These are phyloP conservation scores for Psittacula derbiana DNA, from an alignment of 2,797 vertebrate species.

Conservation along the genomic window DNA sequence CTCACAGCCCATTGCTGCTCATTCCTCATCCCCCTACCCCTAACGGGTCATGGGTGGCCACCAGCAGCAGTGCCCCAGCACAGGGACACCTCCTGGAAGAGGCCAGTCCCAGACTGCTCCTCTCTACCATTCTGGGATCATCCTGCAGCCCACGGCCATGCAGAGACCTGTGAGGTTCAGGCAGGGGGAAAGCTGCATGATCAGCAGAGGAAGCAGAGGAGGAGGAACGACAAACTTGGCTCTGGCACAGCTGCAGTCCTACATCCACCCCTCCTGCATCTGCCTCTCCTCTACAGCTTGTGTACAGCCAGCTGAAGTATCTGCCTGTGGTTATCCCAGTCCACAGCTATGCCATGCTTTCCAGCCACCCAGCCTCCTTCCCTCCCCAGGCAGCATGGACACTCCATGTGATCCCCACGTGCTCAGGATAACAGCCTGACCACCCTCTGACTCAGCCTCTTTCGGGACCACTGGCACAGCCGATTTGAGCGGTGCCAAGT, in stretches of 20 bases:
- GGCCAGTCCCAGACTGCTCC: not conserved
- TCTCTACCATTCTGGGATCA: not conserved
- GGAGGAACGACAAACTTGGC: not conserved
- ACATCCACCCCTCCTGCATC: not conserved
- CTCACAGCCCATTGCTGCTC: not conserved
- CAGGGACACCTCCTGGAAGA: not conserved
- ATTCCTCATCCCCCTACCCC: not conserved
- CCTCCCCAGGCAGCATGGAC: fast-evolving
- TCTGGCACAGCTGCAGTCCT: not conserved
- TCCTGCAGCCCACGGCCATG: not conserved
- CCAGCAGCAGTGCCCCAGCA: not conserved
- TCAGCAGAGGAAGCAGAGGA: not conserved
- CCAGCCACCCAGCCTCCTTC: not conserved
- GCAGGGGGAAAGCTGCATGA: not conserved
- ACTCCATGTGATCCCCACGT: not conserved
- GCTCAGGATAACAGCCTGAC: not conserved
- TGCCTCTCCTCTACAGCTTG: not conserved
- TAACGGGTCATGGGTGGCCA: not conserved
- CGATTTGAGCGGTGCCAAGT: not conserved
- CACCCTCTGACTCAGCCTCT: not conserved
- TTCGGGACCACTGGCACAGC: fast-evolving
- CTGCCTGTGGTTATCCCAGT: not conserved
- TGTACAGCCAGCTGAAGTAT: not conserved
- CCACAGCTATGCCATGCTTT: not conserved
- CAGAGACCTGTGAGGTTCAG: not conserved